Conservation (phyloP, 2,113 vertebrate genomes). For the Gambusia affinis region DNA sequence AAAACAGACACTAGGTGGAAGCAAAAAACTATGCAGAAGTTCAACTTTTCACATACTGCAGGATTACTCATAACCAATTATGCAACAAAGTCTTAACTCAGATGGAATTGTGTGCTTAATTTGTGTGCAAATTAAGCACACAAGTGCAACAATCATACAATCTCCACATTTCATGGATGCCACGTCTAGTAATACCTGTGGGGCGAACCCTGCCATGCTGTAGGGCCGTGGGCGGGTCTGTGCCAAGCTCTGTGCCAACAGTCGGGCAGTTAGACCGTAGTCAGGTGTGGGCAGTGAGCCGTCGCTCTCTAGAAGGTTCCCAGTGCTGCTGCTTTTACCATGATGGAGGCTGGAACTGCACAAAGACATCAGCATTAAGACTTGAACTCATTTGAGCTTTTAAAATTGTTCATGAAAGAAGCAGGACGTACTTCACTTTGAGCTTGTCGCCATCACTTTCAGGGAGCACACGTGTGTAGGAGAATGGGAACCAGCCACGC, state of each 20-base stretch:
- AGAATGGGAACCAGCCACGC: constrained; percentile 99
- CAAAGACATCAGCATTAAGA: constrained; percentile 25
- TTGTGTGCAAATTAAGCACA: constrained; percentile 31
- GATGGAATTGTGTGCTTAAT: background rate
- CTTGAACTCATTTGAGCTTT: background rate
- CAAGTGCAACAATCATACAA: constrained; percentile 17
- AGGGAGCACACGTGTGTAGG: constrained; percentile 94
- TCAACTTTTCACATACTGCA: constrained; percentile 24
- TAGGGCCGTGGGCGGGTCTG: constrained; percentile 95
- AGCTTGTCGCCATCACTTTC: constrained; percentile 86
- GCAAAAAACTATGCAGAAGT: constrained; percentile 22
- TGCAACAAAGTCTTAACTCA: constrained; percentile 38
- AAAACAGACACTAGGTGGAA: constrained; percentile 67
- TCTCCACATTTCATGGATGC: constrained; percentile 1
- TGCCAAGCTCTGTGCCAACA: constrained; percentile 84
- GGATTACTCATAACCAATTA: constrained; percentile 57
- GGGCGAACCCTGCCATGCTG: constrained; percentile 94
- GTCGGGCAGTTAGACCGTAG: constrained; percentile 90
- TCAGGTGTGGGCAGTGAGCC: constrained; percentile 90
- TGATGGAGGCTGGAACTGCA: constrained; percentile 86
- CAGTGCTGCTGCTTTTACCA: constrained; percentile 98
- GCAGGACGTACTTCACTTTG: constrained; percentile 86
- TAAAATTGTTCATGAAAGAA: constrained; percentile 1
- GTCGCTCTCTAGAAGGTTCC: constrained; percentile 94
- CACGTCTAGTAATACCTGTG: constrained; percentile 84